Conservation (phyloP, 2,113 vertebrate genomes). For the Plotosus lineatus region DNA sequence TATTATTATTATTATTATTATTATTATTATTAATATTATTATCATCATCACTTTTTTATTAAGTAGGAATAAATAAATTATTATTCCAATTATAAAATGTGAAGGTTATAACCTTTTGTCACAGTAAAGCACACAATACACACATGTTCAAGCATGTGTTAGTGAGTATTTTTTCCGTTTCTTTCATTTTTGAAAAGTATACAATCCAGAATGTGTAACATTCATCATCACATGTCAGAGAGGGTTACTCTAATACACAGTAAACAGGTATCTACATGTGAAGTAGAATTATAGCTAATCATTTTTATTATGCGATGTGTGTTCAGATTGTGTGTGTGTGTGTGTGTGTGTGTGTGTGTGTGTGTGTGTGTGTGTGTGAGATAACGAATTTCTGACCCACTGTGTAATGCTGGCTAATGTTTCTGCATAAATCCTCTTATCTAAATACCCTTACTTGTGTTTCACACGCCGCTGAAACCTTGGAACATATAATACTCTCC, state of each 20-base stretch:
- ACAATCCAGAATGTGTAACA: background rate
- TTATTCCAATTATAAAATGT: background rate
- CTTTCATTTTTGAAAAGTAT: background rate
- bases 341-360: background rate
- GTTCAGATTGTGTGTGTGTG: background rate
- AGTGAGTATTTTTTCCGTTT: background rate
- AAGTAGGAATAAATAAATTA: too few relatives aligned
- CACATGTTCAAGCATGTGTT: background rate
- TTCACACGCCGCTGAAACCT: conserved; percentile 12
- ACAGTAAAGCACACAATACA: background rate
- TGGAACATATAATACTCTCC: background rate
- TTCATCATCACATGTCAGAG: background rate
- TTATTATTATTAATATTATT: too few relatives aligned
- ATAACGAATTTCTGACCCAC: conserved; percentile 1
- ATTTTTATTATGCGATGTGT: background rate
- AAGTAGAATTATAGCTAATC: background rate
- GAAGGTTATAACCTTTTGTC: background rate
- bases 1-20: too few relatives aligned
- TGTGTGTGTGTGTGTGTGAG: background rate
- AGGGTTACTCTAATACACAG: background rate
- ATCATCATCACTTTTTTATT: too few relatives aligned
- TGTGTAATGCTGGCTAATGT: conserved; percentile 24
- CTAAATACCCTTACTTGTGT: conserved; percentile 25
- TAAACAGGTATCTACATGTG: background rate
- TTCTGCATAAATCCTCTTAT: conserved; percentile 16